A percentile compares a stretch with the other conserved stretches of the same genome.
These are phyloP conservation scores for Hyles lineata DNA, from an alignment of 2,888 invertebrate species.

Conservation along the genomic window DNA sequence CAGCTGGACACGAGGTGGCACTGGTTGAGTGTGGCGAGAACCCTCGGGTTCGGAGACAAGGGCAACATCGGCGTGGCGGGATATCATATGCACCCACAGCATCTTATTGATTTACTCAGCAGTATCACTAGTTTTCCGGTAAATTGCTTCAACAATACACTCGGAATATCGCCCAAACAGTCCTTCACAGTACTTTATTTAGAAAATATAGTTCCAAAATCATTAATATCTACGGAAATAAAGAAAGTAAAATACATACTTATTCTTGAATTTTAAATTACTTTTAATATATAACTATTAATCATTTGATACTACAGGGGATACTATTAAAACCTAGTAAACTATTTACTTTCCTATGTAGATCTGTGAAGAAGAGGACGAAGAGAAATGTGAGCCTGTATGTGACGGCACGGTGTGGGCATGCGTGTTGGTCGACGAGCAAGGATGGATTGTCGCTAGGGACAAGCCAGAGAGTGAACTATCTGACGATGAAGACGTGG, in stretches of 20 bases:
- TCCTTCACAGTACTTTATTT: no score
- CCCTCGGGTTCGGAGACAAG: slow-evolving; percentile 56
- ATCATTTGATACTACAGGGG: background rate
- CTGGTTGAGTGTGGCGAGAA: slow-evolving; percentile 75
- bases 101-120: slow-evolving; percentile 66
- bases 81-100: slow-evolving; percentile 72
- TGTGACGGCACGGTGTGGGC: slow-evolving; percentile 72
- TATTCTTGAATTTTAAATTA: background rate
- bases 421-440: slow-evolving; percentile 75
- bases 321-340: no score
- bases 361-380: slow-evolving; percentile 65
- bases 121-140: slow-evolving; percentile 65
- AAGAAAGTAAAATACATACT: background rate
- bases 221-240: no score
- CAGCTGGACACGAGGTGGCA: slow-evolving; percentile 63
- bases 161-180: no score
- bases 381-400: slow-evolving; percentile 57
- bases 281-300: background rate
- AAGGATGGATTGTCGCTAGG: slow-evolving; percentile 73
- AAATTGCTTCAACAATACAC: slow-evolving; percentile 39
- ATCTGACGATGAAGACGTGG: slow-evolving; percentile 53
- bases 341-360: background rate
- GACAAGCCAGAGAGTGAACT: slow-evolving; percentile 50
- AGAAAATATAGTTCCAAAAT: no score
- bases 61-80: slow-evolving; percentile 74